Percentiles rank a stretch among this genome's conserved stretches.
These are phyloP conservation scores for Chaetogeoica ovagalla DNA, from an alignment of 2,888 invertebrate species.

Conservation along the genomic window DNA sequence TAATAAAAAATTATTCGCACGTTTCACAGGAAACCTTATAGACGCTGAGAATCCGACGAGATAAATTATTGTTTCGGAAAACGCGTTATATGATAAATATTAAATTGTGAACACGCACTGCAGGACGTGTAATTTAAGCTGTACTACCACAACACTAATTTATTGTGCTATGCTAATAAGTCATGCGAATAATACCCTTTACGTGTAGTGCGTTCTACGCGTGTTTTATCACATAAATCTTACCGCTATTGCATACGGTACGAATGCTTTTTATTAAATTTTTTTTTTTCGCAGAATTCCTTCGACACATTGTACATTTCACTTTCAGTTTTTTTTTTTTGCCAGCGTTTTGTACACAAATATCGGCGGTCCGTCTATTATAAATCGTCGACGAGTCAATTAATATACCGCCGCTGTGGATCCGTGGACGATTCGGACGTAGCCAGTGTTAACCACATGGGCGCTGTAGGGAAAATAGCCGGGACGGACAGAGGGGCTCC, in stretches of 20 bases:
- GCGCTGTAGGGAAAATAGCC: slow-evolving; percentile 3
- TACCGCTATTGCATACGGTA: no score
- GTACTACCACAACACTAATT: neutral
- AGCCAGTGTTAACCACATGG: no score
- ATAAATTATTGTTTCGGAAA: slow-evolving; percentile 9
- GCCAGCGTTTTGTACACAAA: no score
- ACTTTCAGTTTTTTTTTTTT: no score
- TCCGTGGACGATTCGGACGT: neutral
- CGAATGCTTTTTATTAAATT: neutral
- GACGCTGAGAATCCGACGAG: no score
- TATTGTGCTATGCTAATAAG: neutral
- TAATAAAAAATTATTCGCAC: no score
- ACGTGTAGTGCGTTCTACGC: no score
- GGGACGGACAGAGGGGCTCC: neutral
- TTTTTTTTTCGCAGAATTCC: neutral
- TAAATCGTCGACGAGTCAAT: slow-evolving; percentile 25
- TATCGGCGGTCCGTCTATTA: slow-evolving; percentile 1
- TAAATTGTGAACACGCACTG: neutral
- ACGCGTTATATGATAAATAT: slow-evolving; percentile 16
- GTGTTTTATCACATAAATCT: no score
- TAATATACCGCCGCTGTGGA: no score
- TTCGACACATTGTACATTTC: neutral
- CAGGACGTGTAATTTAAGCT: slow-evolving; percentile 17
- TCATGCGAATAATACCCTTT: neutral
- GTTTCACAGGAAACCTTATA: no score